These are phyloP conservation scores for Galerucella pusilla DNA, from an alignment of 2,888 invertebrate genomes.

Conservation along the genomic window DNA sequence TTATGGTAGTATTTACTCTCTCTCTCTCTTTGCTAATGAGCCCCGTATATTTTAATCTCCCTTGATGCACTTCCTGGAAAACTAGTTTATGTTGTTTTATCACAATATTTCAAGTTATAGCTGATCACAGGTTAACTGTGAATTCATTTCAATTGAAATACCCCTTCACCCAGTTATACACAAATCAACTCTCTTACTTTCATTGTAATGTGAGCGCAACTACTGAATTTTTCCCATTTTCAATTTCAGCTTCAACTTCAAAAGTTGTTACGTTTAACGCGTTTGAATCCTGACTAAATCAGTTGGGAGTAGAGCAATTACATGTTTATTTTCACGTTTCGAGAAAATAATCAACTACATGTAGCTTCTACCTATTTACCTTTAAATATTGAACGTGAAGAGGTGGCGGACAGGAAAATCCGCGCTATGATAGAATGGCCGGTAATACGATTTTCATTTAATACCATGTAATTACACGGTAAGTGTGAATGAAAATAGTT, in stretches of 20 bases:
- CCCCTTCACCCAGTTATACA: background rate
- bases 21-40: no score
- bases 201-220: background rate
- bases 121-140: no score
- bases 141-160: no score
- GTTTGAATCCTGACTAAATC: background rate
- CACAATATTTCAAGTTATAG: no score
- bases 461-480: no score
- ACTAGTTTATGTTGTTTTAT: no score
- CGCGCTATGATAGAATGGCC: background rate
- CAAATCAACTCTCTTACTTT: background rate
- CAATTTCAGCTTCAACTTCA: background rate
- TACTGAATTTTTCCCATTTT: background rate
- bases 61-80: no score
- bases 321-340: slow-evolving; percentile 4
- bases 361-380: background rate
- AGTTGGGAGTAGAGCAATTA: background rate
- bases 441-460: background rate
- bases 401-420: background rate
- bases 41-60: no score
- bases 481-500: no score
- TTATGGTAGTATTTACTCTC: no score
- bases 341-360: background rate
- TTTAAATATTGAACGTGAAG: background rate
- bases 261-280: background rate